These are phyloP conservation scores for Stercorarius parasiticus DNA, from an alignment of 2,113 vertebrate genomes.

Conservation along the genomic window DNA sequence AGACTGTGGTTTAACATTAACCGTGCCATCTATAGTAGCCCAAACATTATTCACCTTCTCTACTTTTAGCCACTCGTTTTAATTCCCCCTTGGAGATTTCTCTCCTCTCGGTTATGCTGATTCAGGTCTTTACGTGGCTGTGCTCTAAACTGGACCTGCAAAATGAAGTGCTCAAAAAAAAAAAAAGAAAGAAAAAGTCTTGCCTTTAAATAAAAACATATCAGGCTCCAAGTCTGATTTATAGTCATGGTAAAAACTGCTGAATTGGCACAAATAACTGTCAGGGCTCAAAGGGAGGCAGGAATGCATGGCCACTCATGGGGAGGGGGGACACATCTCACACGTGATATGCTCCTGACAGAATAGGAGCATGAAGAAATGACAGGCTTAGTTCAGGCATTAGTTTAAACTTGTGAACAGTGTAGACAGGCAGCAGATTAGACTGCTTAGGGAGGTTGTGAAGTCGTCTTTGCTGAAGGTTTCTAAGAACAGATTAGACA, in stretches of 20 bases:
- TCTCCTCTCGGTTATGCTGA: background rate
- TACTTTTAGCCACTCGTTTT: background rate
- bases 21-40: background rate
- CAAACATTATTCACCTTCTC: background rate
- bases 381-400: background rate
- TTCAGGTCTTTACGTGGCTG: background rate
- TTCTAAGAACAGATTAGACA: background rate
- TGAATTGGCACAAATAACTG: background rate
- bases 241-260: background rate
- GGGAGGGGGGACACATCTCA: background rate
- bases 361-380: conserved; percentile 1
- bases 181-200: background rate
- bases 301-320: background rate
- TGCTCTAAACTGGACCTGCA: background rate
- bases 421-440: background rate
- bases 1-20: background rate
- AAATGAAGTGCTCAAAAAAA: background rate
- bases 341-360: background rate
- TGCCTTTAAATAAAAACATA: background rate
- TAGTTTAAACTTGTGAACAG: background rate
- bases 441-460: background rate
- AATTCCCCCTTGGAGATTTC: background rate
- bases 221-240: too few species aligned
- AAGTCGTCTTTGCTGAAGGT: background rate
- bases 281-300: background rate